A percentile compares a stretch with the other conserved stretches of the same genome.
These are phyloP conservation scores for Lucilia cuprina DNA, from an alignment of 1,140 invertebrate genomes.

Conservation along the genomic window DNA sequence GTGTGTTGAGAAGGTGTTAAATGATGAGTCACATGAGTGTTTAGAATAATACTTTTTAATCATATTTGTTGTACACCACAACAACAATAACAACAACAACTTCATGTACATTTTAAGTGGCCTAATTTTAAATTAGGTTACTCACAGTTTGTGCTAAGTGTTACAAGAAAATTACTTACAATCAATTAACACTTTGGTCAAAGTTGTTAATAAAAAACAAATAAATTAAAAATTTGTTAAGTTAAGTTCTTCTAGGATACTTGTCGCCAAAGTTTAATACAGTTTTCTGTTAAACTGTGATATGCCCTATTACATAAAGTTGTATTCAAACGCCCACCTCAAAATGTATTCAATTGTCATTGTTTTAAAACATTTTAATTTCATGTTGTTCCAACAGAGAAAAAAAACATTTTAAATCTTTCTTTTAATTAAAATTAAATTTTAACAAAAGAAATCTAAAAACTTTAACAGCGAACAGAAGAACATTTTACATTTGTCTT, in stretches of 20 bases:
- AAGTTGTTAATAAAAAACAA: no score
- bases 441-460: no score
- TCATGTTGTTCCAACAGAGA: not conserved
- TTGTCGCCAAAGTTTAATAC: no score
- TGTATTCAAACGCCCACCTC: not conserved
- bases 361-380: not conserved
- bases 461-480: no score
- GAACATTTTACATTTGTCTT: constrained; percentile 1
- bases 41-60: not conserved
- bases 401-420: no score
- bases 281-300: not conserved
- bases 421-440: no score
- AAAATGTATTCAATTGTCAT: not conserved
- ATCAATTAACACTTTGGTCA: not conserved
- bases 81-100: no score
- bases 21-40: not conserved
- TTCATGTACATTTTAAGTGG: not conserved
- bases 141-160: not conserved
- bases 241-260: no score
- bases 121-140: not conserved
- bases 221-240: no score
- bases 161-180: not conserved
- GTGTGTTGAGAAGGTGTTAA: not conserved
- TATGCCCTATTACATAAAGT: not conserved
- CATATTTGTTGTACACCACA: no score